Base-by-base conservation (phyloP, 2,888 invertebrate genomes). In the Argyresthia goedartella region DNA sequence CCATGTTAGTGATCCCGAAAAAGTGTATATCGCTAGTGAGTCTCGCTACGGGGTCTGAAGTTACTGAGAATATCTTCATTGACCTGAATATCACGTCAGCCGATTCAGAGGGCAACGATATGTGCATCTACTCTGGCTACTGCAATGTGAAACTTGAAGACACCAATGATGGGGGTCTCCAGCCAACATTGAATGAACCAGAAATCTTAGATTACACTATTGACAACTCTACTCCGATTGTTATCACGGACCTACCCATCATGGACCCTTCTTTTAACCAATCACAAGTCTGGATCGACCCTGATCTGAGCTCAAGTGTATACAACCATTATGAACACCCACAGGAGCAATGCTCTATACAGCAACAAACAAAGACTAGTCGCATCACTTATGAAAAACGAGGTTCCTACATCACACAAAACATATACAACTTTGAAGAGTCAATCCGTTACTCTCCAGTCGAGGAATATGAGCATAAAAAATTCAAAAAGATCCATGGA, bases 281-380 rank as follows among this genome's bases (percentile, higher is more conserved):
- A 54, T 73, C 75, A 2, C 71, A 77, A 52, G 79, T 82, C 0
- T 81, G 84, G 82, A 82, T 81, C 39, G 82, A 84, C 46, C 81
- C 81, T 0, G 62, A 67, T 0, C 63, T 73, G 34, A 82, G 80
- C 51, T 84, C 84, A 0, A 75, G 66, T 57, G 77, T 81, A 0
- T 81, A 81, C 53, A 82, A 81, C 49, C 65, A 63, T 36, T 79
- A 69, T 58, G 68, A 74, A 8, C 57, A 63, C 34, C 57, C 64
- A 0, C 64, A 71, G 33, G 70, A 70, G 41, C 56, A 61, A 6
- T 76, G 67, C 51, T 67, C 74, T 8, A 11, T 47, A 11, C 47
- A 47, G 0, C 71, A 73, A 10, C 67, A 74, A 47, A 60, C 63
- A 0, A 62, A 60, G 39, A 57, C 67, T 0, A 66, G 61, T 13